A percentile compares a stretch with the other conserved stretches of the same genome.
These are phyloP conservation scores for Centruroides sculpturatus DNA, from an alignment of 1,140 invertebrate genomes.

Conservation along the genomic window DNA sequence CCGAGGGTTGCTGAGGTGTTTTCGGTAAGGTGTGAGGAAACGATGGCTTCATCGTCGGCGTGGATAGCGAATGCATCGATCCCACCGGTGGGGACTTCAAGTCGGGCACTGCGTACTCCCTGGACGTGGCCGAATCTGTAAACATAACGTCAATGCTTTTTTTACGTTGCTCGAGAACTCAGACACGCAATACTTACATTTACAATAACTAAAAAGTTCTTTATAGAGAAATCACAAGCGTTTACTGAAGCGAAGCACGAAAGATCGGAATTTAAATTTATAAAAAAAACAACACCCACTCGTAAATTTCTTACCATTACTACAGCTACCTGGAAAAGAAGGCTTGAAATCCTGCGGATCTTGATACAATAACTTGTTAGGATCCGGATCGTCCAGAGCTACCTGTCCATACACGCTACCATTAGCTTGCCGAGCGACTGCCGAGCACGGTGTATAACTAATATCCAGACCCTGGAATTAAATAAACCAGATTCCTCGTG, in stretches of 20 bases:
- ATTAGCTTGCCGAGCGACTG: conserved; percentile 31
- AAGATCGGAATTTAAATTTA: not conserved
- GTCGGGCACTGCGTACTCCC: conserved; percentile 39
- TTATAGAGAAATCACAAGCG: not conserved
- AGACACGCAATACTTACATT: not conserved
- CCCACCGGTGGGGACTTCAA: conserved; percentile 8
- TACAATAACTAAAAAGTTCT: not conserved
- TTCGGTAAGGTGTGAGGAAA: conserved; percentile 40
- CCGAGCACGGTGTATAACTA: conserved; percentile 26
- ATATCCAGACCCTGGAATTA: conserved; percentile 22
- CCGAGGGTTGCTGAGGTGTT: conserved; percentile 51
- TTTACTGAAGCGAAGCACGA: not conserved
- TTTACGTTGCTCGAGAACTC: not conserved
- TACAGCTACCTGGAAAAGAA: conserved; percentile 26
- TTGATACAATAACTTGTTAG: conserved; percentile 27
- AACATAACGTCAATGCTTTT: conserved; percentile 19
- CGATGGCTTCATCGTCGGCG: conserved; percentile 27
- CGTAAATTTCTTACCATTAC: conserved; percentile 21
- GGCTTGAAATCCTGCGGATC: conserved; percentile 25
- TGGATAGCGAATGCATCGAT: conserved; percentile 10
- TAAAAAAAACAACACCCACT: not conserved
- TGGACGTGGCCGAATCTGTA: conserved; percentile 37
- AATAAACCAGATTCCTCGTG: too few species aligned
- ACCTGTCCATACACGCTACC: conserved; percentile 40
- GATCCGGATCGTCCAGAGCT: conserved; percentile 33